A percentile compares a stretch with the other conserved stretches of the same genome.
Evolutionary conservation across 2,888 invertebrate genomes (phyloP).

Genomic region (Polyommatus icarus): DNA sequence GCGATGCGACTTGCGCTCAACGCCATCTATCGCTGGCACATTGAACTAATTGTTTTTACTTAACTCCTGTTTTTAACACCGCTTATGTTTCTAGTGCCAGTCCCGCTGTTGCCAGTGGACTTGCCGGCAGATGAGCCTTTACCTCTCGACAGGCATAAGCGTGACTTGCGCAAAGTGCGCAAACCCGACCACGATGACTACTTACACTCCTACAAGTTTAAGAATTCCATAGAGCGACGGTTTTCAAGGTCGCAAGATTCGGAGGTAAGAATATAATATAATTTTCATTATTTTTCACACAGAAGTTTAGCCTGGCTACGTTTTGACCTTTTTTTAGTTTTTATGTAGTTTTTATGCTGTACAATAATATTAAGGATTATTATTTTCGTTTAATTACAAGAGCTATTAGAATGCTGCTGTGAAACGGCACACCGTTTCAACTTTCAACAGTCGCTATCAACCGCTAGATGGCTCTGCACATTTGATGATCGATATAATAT

Average conservation of each 20-base stretch:
- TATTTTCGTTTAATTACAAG: no score
- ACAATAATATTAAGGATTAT: no score
- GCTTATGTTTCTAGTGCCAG: conserved; percentile 44
- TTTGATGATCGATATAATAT: no score
- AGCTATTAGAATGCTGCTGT: no score
- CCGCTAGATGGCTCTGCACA: no score
- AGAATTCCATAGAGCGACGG: conserved; percentile 95
- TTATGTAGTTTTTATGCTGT: no score
- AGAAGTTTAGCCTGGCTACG: neutral
- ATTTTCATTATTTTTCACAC: neutral
- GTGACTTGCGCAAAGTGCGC: conserved; percentile 62
- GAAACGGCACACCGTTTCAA: no score
- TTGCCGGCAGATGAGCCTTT: conserved; percentile 47
- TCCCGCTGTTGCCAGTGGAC: conserved; percentile 38
- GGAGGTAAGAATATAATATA: conserved; percentile 52
- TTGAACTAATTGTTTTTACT: neutral
- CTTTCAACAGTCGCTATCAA: no score
- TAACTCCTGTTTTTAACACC: no score
- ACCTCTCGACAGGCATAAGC: conserved; percentile 57
- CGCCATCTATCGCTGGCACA: neutral
- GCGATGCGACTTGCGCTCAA: neutral
- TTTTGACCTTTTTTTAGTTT: no score
- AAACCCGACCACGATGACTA: conserved; percentile 75
- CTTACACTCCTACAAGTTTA: conserved; percentile 92
- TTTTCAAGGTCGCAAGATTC: conserved; percentile 83